Evolutionary conservation across 2,888 invertebrate species (phyloP), one percentile per base, ranked within the genome.

Genomic region (Netelia fuscicornis): DNA sequence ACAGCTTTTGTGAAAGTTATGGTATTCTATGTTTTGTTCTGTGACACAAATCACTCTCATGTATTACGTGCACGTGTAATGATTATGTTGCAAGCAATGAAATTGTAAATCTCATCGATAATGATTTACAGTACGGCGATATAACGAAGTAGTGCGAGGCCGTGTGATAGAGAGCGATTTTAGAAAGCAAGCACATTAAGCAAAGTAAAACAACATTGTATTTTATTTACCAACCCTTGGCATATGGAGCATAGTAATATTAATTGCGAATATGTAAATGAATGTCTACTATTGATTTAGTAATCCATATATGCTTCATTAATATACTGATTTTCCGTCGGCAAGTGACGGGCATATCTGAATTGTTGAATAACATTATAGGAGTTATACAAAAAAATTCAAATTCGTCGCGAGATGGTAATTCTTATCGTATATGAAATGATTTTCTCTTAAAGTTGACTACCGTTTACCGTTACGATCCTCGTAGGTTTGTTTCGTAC

Each of bases 121-220:
- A 65, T 64, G 64, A 81, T 84, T 25, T 52, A 65, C 52, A 17
- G 30, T 37, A 56, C 42, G 71, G 56, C 17, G 71, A 77, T 77
- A 20, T 30, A 23, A 64, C 42, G 67, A 82, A 58, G 74, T 11
- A 44, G 58, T 76, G 74, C 76, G 85, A 82, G 71, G 64, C 5
- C 72, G 79, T 79, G 85, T 85, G 79, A 56, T 54, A 23, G 71
- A 70, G 78, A 79, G 77, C 64, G 62, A 84, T 67, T 65, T 80
- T 42, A 37, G 2, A 56, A 85, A 85, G 85, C 82, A 71, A 82
- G 79, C 85, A 82, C 79, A 82, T 75, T 81, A 85, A 85, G 85
- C 85, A 60, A 80, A 25, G 23, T 17, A 64, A 65, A 80, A 71
- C 52, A 76, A 71, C 75, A 44, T 70, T 48, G 8, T 48, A 48